These are phyloP conservation scores for Meghimatium bilineatum DNA, from an alignment of 2,888 invertebrate genomes.

Conservation along the genomic window DNA sequence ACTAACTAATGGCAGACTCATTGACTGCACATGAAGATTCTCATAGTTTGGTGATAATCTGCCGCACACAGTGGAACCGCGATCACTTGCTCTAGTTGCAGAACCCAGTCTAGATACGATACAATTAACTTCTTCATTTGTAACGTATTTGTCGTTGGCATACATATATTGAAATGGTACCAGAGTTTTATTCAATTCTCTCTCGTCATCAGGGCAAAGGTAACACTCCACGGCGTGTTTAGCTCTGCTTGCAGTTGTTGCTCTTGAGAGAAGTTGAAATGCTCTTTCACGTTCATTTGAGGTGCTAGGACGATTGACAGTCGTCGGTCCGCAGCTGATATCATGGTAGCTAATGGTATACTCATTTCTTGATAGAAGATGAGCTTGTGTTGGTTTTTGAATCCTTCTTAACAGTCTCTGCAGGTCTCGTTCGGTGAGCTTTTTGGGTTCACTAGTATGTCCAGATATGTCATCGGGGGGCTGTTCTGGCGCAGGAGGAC, in stretches of 20 bases:
- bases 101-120: conserved; percentile 50
- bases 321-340: not conserved
- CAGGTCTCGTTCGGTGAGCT: conserved; percentile 48
- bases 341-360: not conserved
- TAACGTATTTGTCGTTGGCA: conserved; percentile 38
- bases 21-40: conserved; percentile 22
- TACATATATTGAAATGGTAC: conserved; percentile 52
- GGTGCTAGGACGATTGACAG: not conserved
- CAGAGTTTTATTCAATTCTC: conserved; percentile 47
- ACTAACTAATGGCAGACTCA: conserved; percentile 49
- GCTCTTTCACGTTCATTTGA: conserved; percentile 45
- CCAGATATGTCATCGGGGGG: not conserved
- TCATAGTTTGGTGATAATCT: conserved; percentile 24
- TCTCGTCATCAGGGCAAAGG: conserved; percentile 47
- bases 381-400: conserved; percentile 46
- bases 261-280: conserved; percentile 48
- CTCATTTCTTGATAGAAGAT: conserved; percentile 17
- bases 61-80: conserved; percentile 32
- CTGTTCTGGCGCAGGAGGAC: not conserved
- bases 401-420: conserved; percentile 51
- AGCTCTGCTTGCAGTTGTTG: conserved; percentile 51
- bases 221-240: conserved; percentile 47
- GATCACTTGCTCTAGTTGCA: conserved; percentile 43
- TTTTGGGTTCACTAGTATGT: not conserved
- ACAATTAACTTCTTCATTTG: conserved; percentile 40